Evolutionary conservation across 2,113 vertebrate genomes (phyloP).

Genomic region (Ondatra zibethicus): DNA sequence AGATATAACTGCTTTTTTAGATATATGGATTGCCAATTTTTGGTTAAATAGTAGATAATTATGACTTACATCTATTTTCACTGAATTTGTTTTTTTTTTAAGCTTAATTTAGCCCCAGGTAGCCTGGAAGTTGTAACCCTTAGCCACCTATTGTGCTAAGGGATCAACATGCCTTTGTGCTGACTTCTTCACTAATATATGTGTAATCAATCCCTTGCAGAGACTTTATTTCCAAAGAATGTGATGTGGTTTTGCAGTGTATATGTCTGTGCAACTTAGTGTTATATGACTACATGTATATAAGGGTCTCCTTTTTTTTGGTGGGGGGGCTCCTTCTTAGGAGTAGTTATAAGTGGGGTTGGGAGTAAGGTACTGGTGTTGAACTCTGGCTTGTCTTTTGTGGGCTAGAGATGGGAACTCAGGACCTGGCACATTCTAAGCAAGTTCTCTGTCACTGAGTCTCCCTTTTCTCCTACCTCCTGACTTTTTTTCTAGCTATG

Average conservation of each 20-base stretch:
- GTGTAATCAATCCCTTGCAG: neutral
- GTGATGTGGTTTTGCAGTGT: constrained; percentile 5
- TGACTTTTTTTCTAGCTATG: neutral
- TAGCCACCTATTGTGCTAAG: neutral
- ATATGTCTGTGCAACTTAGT: neutral
- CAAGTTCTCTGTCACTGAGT: neutral
- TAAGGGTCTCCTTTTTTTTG: neutral
- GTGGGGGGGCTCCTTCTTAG: neutral
- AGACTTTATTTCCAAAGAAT: neutral
- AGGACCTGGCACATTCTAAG: neutral
- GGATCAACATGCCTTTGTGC: neutral
- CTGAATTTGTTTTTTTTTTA: neutral
- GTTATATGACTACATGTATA: neutral
- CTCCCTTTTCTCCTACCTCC: neutral
- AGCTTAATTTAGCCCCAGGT: neutral
- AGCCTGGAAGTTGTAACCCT: neutral
- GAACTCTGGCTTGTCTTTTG: neutral
- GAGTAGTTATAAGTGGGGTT: constrained; percentile 27
- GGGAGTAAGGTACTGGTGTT: constrained; percentile 18
- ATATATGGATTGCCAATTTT: constrained; percentile 38
- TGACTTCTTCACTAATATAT: constrained; percentile 14
- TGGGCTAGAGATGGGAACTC: neutral
- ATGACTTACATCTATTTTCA: constrained; percentile 11
- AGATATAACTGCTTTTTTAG: constrained; percentile 24
- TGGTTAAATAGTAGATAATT: constrained; percentile 26